Conservation (phyloP, 2,797 vertebrate species). For the Halcyon badia region DNA sequence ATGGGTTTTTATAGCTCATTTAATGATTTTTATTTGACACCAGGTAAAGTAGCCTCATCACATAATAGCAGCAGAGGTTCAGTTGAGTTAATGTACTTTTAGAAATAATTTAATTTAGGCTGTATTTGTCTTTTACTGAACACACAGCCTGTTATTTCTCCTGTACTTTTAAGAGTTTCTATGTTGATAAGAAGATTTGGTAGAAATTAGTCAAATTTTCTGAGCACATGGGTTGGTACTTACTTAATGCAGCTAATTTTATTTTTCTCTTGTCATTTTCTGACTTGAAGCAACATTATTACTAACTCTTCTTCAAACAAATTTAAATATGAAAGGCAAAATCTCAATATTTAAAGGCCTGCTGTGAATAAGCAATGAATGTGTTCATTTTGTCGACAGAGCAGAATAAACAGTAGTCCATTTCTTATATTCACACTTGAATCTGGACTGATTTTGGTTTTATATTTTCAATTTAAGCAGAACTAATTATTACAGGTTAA, state of each 20-base stretch:
- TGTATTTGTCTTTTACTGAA: not conserved
- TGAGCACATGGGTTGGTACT: not conserved
- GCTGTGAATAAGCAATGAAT: not conserved
- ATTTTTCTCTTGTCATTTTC: not conserved
- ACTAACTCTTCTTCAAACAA: not conserved
- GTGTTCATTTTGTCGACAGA: not conserved
- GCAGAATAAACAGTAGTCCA: not conserved
- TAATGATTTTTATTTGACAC: not conserved
- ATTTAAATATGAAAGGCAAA: not conserved
- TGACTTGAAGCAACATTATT: not conserved
- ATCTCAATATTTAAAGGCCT: not conserved
- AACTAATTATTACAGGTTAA: not conserved
- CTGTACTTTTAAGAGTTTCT: not conserved
- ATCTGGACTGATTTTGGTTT: not conserved
- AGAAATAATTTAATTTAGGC: not conserved
- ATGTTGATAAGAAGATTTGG: not conserved
- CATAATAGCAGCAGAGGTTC: not conserved
- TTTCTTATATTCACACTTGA: not conserved
- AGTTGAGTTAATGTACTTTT: not conserved
- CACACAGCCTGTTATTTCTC: not conserved
- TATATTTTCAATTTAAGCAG: not conserved
- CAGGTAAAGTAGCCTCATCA: accelerated
- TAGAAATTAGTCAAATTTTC: not conserved
- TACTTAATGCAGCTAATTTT: not conserved
- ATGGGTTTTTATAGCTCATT: not conserved